These are phyloP conservation scores for Climacteris rufus DNA, from an alignment of 2,113 vertebrate species.

Conservation along the genomic window DNA sequence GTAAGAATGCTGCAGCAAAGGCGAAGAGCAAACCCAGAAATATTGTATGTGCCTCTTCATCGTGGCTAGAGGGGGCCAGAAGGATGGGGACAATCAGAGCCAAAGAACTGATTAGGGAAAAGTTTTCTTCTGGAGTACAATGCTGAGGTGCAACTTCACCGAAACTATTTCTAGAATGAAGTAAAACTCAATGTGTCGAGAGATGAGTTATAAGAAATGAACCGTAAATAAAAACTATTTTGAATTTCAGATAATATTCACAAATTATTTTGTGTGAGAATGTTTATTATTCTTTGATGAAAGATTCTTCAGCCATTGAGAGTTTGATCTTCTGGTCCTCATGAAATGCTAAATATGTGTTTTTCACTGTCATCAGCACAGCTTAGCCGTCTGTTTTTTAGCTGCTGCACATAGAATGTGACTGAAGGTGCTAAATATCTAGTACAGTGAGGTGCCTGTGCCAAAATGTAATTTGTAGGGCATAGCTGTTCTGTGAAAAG, in stretches of 20 bases:
- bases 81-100: not conserved
- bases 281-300: not conserved
- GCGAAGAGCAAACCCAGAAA: not conserved
- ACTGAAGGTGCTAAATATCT: not conserved
- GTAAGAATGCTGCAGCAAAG: not conserved
- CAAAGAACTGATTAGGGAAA: not conserved
- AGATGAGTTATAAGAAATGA: not conserved
- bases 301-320: not conserved
- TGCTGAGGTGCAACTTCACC: not conserved
- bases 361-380: not conserved
- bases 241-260: not conserved
- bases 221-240: not conserved
- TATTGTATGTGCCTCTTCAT: not conserved
- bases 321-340: not conserved
- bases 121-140: not conserved
- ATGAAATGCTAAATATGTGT: not conserved
- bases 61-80: rapidly evolving
- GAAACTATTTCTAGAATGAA: not conserved
- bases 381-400: not conserved
- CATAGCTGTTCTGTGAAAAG: not conserved
- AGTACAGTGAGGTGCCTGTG: not conserved
- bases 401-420: not conserved
- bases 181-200: not conserved
- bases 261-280: not conserved
- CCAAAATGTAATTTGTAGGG: not conserved